phyloP scores from a whole-genome alignment of 2,888 invertebrate genomes.

The Lasioglossum lativentre region DNA sequence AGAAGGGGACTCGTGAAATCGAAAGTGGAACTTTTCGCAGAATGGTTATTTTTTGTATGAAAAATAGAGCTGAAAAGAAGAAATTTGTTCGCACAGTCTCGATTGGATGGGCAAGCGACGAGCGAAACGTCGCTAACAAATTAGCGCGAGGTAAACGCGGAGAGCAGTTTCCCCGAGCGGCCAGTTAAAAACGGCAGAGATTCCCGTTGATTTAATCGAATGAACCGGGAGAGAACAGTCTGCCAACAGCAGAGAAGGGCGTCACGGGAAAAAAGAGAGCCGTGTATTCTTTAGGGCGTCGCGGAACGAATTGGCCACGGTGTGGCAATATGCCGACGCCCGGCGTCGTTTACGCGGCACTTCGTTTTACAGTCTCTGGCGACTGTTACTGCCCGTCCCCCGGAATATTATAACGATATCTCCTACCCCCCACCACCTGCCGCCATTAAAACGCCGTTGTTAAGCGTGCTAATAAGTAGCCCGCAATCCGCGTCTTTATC shows the following conservation, averaged over 20 bases:
- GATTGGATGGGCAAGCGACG: not conserved
- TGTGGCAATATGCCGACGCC: constrained; percentile 54
- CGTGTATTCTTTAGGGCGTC: constrained; percentile 43
- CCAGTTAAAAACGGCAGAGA: constrained; percentile 12
- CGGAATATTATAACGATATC: constrained; percentile 50
- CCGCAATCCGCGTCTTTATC: not conserved
- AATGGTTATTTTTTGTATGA: too few relatives aligned
- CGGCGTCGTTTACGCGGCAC: constrained; percentile 59
- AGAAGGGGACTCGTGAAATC: too few relatives aligned
- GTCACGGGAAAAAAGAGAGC: constrained; percentile 4
- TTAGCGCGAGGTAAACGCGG: not conserved
- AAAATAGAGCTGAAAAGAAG: not conserved
- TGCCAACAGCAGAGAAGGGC: constrained; percentile 19
- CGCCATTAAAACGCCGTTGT: not conserved
- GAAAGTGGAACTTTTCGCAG: too few relatives aligned
- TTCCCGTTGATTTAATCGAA: constrained; percentile 45
- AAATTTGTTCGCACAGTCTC: not conserved
- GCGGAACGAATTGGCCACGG: constrained; percentile 53
- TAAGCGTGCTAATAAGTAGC: not conserved
- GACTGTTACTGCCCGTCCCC: constrained; percentile 45
- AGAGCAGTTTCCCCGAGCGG: not conserved
- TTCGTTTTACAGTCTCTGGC: constrained; percentile 58
- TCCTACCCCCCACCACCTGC: not conserved
- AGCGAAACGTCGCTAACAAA: not conserved
- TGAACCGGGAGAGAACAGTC: constrained; percentile 22